Percentiles rank a stretch among this genome's conserved stretches.
phyloP scores from a whole-genome alignment of 2,888 invertebrate genomes.

The Cenopis cana region DNA sequence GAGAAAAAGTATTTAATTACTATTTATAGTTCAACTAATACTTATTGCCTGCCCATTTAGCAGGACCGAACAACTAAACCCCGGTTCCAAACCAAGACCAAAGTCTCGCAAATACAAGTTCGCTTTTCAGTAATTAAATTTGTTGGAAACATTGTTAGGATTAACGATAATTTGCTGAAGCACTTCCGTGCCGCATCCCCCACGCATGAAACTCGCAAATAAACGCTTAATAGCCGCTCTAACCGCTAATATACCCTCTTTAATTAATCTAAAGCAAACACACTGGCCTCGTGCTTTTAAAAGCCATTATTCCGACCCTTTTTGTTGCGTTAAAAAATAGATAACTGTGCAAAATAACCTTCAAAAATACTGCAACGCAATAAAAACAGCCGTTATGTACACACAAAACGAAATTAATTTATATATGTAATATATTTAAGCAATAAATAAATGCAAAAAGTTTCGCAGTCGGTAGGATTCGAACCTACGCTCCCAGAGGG shows the following conservation, averaged over 20 bases:
- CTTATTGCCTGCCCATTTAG: not conserved
- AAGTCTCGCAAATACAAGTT: too few species aligned
- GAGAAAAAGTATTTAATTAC: too few species aligned
- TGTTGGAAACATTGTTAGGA: constrained; percentile 38
- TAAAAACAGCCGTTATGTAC: constrained; percentile 56
- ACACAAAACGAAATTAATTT: constrained; percentile 49
- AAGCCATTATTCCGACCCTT: constrained; percentile 56
- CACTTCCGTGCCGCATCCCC: constrained; percentile 50
- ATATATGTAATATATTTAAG: constrained; percentile 53
- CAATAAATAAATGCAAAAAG: constrained; percentile 31
- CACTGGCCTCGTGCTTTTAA: constrained; percentile 51
- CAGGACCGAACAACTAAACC: not conserved
- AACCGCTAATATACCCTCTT: constrained; percentile 54
- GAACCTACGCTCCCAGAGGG: constrained; percentile 96
- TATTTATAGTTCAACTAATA: too few species aligned
- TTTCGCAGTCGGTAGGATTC: constrained; percentile 93
- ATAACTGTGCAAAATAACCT: constrained; percentile 42
- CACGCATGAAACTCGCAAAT: constrained; percentile 50
- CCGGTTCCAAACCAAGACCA: constrained; percentile 1
- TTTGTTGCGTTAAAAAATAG: constrained; percentile 46
- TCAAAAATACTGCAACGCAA: constrained; percentile 53
- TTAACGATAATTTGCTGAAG: constrained; percentile 37
- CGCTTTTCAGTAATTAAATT: constrained; percentile 36
- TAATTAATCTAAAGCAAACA: constrained; percentile 62
- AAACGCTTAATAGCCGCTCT: constrained; percentile 54